Conservation (phyloP, 2,888 invertebrate genomes). For the Scotopteryx bipunctaria region DNA sequence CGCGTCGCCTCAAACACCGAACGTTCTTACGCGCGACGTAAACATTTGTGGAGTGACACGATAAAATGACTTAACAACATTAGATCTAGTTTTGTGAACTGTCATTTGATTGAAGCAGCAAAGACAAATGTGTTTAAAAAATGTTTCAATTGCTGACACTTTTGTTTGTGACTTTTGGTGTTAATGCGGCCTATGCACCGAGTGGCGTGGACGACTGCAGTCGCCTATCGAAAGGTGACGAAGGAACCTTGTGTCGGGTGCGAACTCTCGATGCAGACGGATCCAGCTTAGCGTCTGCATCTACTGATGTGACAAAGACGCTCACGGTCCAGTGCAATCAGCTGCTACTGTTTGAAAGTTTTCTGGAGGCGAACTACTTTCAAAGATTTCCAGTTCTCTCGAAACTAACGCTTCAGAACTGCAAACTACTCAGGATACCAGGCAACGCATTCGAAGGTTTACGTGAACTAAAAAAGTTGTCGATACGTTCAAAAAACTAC, state of each 20-base stretch:
- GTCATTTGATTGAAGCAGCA: conserved; percentile 50
- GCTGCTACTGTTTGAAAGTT: conserved; percentile 90
- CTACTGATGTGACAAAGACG: conserved; percentile 87
- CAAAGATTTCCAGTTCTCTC: conserved; percentile 89
- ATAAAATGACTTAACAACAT: conserved; percentile 51
- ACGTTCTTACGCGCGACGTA: conserved; percentile 70
- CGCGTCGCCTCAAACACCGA: conserved; percentile 60
- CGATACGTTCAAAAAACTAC: conserved; percentile 90
- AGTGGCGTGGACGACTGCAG: conserved; percentile 72
- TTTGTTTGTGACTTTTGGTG: conserved; percentile 80
- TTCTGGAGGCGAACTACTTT: conserved; percentile 88
- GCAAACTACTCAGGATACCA: conserved; percentile 91
- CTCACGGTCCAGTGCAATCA: conserved; percentile 91
- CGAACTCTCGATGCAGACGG: conserved; percentile 88
- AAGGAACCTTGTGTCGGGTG: conserved; percentile 86
- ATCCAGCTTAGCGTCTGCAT: conserved; percentile 84
- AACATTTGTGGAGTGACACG: conserved; percentile 72
- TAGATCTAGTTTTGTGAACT: conserved; percentile 53
- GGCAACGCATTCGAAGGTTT: conserved; percentile 92
- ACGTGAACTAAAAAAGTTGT: conserved; percentile 90
- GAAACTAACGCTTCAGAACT: conserved; percentile 89
- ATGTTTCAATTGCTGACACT: conserved; percentile 80
- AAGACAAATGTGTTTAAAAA: conserved; percentile 77
- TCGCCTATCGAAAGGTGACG: conserved; percentile 71
- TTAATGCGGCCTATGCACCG: conserved; percentile 72